A percentile compares a stretch with the other conserved stretches of the same genome.
Conservation (phyloP, 1,140 invertebrate species). For the Paracyclopina nana region DNA sequence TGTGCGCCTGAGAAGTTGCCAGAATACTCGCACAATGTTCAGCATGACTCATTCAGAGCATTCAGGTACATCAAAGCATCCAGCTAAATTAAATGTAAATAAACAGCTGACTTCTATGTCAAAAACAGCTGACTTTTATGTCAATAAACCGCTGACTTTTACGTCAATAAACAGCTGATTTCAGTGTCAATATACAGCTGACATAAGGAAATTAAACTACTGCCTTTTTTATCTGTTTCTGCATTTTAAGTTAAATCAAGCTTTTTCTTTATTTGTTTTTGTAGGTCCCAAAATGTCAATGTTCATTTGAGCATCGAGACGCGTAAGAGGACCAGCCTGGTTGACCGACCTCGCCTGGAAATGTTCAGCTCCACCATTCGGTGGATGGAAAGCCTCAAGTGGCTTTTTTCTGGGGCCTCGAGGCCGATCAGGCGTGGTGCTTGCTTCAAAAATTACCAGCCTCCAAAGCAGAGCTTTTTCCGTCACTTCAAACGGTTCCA, state of each 20-base stretch:
- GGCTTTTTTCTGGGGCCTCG: conserved; percentile 68
- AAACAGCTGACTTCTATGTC: no score
- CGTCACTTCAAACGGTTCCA: conserved; percentile 76
- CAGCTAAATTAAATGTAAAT: no score
- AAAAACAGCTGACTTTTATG: no score
- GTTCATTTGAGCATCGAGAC: conserved; percentile 74
- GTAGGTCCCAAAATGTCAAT: conserved; percentile 77
- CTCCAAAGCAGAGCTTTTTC: conserved; percentile 70
- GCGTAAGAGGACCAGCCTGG: conserved; percentile 1
- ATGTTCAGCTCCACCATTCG: conserved; percentile 23
- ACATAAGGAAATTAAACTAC: no score
- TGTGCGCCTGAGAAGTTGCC: conserved; percentile 91
- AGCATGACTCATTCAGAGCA: conserved; percentile 42
- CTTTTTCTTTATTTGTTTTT: no score
- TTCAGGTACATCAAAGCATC: no score
- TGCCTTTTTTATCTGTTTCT: no score
- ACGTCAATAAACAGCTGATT: no score
- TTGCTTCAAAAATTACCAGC: conserved; percentile 60
- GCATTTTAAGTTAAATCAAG: no score
- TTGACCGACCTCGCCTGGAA: conserved; percentile 3
- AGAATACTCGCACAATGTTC: conserved; percentile 84
- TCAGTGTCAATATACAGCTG: no score
- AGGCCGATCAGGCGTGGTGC: conserved; percentile 72
- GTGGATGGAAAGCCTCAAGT: conserved; percentile 88
- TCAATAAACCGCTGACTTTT: no score